Evolutionary conservation across 2,113 vertebrate genomes (phyloP).

Genomic region (Rhynchomys soricoides): DNA sequence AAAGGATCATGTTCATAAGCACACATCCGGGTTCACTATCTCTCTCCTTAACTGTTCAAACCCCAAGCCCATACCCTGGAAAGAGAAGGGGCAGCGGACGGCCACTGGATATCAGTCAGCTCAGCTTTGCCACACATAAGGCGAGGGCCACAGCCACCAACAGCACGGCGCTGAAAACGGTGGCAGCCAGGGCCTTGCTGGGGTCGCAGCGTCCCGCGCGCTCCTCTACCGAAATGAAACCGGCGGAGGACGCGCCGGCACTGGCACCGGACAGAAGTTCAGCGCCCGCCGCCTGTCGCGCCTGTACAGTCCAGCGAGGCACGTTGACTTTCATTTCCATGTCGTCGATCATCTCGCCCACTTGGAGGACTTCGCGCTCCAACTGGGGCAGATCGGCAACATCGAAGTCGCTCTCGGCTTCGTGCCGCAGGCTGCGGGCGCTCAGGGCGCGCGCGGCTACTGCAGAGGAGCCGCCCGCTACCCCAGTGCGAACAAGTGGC

Average conservation of each 20-base stretch:
- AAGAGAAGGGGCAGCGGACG: background rate
- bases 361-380: slow-evolving; percentile 93
- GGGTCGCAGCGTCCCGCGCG: slow-evolving; percentile 87
- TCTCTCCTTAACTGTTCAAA: background rate
- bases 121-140: slow-evolving; percentile 94
- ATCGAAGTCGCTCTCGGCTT: slow-evolving; percentile 92
- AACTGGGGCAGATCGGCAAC: slow-evolving; percentile 92
- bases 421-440: slow-evolving; percentile 94
- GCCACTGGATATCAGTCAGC: slow-evolving; percentile 72
- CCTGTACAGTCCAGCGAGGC: slow-evolving; percentile 97
- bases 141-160: slow-evolving; percentile 92
- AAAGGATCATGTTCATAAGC: background rate
- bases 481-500: slow-evolving; percentile 95
- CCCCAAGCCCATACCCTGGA: background rate
- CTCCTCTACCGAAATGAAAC: slow-evolving; percentile 90
- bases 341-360: slow-evolving; percentile 96
- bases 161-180: slow-evolving; percentile 92
- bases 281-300: slow-evolving; percentile 94
- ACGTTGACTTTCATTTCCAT: slow-evolving; percentile 99
- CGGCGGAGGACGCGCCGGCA: slow-evolving; percentile 91
- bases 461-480: slow-evolving; percentile 92
- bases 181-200: slow-evolving; percentile 90
- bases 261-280: slow-evolving; percentile 94
- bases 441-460: slow-evolving; percentile 95
- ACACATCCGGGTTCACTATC: background rate